Evolutionary conservation across 1,140 invertebrate genomes (phyloP), one percentile per base, ranked within the genome.

Genomic region (Thaumatotibia leucotreta): DNA sequence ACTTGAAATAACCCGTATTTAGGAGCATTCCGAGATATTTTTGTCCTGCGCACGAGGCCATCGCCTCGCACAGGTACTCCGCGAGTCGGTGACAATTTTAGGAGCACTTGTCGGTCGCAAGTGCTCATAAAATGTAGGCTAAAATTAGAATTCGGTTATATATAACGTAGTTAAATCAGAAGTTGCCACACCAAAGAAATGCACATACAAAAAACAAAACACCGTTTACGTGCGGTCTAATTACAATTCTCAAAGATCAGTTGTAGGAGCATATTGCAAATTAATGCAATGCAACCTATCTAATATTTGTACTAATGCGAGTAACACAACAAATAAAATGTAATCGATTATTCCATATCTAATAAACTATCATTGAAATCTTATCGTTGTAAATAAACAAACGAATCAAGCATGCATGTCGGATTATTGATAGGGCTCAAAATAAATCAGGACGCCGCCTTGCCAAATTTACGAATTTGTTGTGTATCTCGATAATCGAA

Each of bases 301-400:
- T n/a, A n/a, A n/a, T n/a, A n/a, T n/a, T n/a, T n/a, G n/a, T n/a
- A n/a, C n/a, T n/a, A n/a, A n/a, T n/a, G n/a, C n/a, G n/a, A n/a
- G n/a, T n/a, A n/a, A n/a, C n/a, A n/a, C n/a, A n/a, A n/a, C n/a
- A n/a, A n/a, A n/a, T n/a, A n/a, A n/a, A n/a, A n/a, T n/a, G n/a
- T n/a, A n/a, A n/a, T n/a, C n/a, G n/a, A n/a, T n/a, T n/a, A n/a
- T n/a, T n/a, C n/a, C n/a, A n/a, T n/a, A n/a, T n/a, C n/a, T n/a
- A n/a, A n/a, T n/a, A n/a, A n/a, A n/a, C n/a, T n/a, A n/a, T n/a
- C n/a, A n/a, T n/a, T n/a, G n/a, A n/a, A n/a, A n/a, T n/a, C n/a
- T n/a, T n/a, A n/a, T n/a, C n/a, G n/a, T n/a, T n/a, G n/a, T n/a
- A 49, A 29, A 24, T 58, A 58, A 58, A 58, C 52, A 58, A 58